These are phyloP conservation scores for Machimus atricapillus DNA, from an alignment of 2,888 invertebrate genomes.

Conservation along the genomic window DNA sequence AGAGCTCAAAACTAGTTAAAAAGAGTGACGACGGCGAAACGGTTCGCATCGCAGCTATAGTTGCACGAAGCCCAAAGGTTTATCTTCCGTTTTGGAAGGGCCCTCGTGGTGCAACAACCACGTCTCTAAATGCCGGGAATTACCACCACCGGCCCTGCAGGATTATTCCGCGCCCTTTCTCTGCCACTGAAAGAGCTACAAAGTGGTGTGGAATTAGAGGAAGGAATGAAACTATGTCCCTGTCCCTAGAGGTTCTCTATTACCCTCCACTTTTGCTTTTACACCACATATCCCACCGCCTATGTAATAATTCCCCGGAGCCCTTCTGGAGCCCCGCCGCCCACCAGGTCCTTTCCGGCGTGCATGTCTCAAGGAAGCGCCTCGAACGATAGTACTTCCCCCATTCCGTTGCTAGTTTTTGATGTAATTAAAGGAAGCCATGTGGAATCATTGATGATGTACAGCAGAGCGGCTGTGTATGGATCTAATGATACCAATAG, in stretches of 20 bases:
- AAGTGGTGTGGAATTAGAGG: not conserved
- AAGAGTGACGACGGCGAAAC: not conserved
- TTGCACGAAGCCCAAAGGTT: not conserved
- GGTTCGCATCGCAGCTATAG: not conserved
- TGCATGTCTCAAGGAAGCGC: slow-evolving; percentile 12
- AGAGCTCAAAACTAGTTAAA: not conserved
- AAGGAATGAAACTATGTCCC: not conserved
- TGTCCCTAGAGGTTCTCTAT: not conserved
- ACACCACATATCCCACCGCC: not conserved
- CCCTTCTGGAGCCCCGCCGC: not conserved
- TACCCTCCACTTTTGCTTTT: not conserved
- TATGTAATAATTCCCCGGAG: not conserved
- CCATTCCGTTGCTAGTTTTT: slow-evolving; percentile 20
- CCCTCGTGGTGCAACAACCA: not conserved
- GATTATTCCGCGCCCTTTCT: not conserved
- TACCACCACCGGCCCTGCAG: not conserved
- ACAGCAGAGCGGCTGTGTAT: slow-evolving; percentile 13
- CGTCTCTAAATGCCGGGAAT: not conserved
- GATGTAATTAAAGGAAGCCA: slow-evolving; percentile 40
- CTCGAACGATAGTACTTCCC: not conserved
- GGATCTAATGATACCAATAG: slow-evolving; percentile 24
- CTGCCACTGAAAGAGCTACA: not conserved
- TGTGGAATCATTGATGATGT: slow-evolving; percentile 39
- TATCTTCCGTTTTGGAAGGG: not conserved
- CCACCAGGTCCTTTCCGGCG: not conserved